Conservation (phyloP, 2,888 invertebrate species). For the Pseudoips prasinana region DNA sequence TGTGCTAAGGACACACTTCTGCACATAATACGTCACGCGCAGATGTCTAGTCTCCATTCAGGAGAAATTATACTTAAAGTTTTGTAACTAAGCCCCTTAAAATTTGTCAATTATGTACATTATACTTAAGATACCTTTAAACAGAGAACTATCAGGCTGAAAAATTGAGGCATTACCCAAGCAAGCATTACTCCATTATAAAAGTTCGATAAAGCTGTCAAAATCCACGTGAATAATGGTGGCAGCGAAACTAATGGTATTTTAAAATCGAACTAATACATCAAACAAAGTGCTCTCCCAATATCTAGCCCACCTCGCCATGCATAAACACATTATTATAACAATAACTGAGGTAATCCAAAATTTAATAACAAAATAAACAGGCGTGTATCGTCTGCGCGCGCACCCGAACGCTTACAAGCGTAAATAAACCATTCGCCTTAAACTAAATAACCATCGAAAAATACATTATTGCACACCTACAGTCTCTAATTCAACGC, state of each 20-base stretch:
- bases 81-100: no score
- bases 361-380: conserved; percentile 54
- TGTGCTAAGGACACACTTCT: no score
- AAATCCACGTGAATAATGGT: conserved; percentile 8
- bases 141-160: no score
- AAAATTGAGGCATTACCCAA: not conserved
- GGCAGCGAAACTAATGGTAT: conserved; percentile 3
- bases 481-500: conserved; percentile 37
- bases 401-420: conserved; percentile 40
- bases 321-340: conserved; percentile 44
- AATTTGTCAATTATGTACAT: no score
- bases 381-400: conserved; percentile 31
- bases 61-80: no score
- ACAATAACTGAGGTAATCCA: conserved; percentile 44
- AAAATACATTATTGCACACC: conserved; percentile 28
- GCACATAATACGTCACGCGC: no score
- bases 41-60: no score
- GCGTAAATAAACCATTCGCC: conserved; percentile 41
- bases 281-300: conserved; percentile 11
- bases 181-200: not conserved
- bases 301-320: conserved; percentile 16
- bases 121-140: no score
- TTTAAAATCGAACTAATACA: conserved; percentile 11
- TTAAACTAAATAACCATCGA: conserved; percentile 25
- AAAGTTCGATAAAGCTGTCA: conserved; percentile 16